A percentile compares a stretch with the other conserved stretches of the same genome.
These are phyloP conservation scores for Amblyraja radiata DNA, from an alignment of 2,797 vertebrate species.

Conservation along the genomic window DNA sequence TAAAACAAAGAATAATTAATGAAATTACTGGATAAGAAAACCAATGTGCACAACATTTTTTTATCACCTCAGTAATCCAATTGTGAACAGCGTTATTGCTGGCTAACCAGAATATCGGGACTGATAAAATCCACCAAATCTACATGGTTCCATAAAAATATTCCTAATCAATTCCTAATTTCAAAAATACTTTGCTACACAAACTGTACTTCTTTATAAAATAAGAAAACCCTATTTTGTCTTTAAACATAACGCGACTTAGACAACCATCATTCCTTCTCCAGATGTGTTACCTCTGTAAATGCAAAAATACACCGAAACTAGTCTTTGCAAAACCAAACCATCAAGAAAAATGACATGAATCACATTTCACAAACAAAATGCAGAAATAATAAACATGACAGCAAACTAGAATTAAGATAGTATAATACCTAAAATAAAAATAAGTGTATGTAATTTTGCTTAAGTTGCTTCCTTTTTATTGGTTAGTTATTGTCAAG, in stretches of 20 bases:
- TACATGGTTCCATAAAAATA: no score
- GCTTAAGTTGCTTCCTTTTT: not conserved
- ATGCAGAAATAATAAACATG: slow-evolving; percentile 47
- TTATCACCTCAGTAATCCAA: not conserved
- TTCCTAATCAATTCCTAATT: no score
- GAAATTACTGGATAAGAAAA: not conserved
- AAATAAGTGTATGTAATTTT: slow-evolving; percentile 40
- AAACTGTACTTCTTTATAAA: no score
- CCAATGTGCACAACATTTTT: not conserved
- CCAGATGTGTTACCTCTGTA: not conserved
- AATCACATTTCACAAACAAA: not conserved
- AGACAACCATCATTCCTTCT: not conserved
- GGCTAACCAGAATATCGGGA: not conserved
- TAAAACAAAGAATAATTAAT: not conserved
- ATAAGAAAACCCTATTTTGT: not conserved
- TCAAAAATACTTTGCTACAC: no score
- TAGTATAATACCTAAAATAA: slow-evolving; percentile 60
- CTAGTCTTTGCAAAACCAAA: not conserved
- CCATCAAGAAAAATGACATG: not conserved
- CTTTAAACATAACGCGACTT: not conserved
- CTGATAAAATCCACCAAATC: not conserved
- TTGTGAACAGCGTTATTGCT: not conserved
- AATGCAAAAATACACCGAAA: not conserved
- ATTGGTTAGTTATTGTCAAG: not conserved
- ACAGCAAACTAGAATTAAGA: slow-evolving; percentile 50